A percentile compares a stretch with the other conserved stretches of the same genome.
Evolutionary conservation across 2,888 invertebrate species (phyloP).

Genomic region (Eretmocerus hayati): DNA sequence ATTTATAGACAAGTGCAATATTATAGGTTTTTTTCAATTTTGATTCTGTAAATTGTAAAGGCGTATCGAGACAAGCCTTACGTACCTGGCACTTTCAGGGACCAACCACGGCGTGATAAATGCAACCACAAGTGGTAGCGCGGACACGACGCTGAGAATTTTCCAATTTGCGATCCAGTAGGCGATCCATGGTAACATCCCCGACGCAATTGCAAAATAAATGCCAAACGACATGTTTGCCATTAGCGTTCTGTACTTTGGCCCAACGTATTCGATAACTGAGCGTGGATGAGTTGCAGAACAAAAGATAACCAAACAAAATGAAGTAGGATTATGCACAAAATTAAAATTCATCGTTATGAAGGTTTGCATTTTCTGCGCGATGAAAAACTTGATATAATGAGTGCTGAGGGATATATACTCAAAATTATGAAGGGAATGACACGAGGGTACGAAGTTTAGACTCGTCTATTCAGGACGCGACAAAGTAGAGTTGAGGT

Average conservation of each 20-base stretch:
- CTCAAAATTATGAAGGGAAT: too few species aligned
- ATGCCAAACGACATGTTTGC: constrained; percentile 87
- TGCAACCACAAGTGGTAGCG: constrained; percentile 66
- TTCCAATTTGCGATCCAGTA: constrained; percentile 75
- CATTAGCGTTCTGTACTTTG: constrained; percentile 80
- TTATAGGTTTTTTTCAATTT: too few species aligned
- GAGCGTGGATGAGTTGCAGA: constrained; percentile 15
- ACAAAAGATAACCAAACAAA: not conserved
- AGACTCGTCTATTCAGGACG: too few species aligned
- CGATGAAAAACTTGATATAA: too few species aligned
- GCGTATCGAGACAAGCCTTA: not conserved
- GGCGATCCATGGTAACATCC: constrained; percentile 78
- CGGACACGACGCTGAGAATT: constrained; percentile 65
- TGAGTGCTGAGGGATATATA: too few species aligned
- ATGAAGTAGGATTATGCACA: too few species aligned
- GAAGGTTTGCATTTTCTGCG: too few species aligned
- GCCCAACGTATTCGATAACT: constrained; percentile 85
- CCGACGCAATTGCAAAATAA: constrained; percentile 77
- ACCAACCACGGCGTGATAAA: constrained; percentile 69
- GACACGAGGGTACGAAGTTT: too few species aligned
- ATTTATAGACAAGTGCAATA: not conserved
- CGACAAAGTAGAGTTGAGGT: too few species aligned
- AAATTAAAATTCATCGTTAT: too few species aligned
- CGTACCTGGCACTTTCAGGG: constrained; percentile 69
- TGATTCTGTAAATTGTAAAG: too few species aligned